Evolutionary conservation across 2,797 vertebrate genomes (phyloP).

Genomic region (Galaxias olidus): DNA sequence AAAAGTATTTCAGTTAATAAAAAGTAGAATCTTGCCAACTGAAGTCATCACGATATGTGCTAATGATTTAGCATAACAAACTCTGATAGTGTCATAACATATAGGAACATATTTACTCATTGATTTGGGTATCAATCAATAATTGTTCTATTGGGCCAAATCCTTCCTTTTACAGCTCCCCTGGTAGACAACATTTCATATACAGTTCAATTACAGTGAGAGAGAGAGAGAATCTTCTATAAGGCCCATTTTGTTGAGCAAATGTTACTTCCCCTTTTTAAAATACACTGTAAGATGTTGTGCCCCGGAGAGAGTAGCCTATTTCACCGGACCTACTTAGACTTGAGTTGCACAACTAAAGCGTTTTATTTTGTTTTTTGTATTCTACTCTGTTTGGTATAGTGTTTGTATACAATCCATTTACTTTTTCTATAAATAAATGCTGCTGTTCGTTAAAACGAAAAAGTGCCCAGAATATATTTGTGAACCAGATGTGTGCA

Average conservation of each 20-base stretch:
- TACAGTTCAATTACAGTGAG: constrained; percentile 60
- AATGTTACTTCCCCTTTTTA: constrained; percentile 47
- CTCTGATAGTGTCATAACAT: too few relatives aligned
- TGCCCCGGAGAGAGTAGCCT: constrained; percentile 68
- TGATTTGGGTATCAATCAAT: constrained; percentile 51
- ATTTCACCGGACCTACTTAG: constrained; percentile 66
- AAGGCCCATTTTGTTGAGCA: constrained; percentile 57
- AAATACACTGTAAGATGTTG: constrained; percentile 67
- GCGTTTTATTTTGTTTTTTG: constrained; percentile 42
- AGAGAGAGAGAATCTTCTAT: constrained; percentile 53
- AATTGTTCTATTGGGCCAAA: constrained; percentile 66
- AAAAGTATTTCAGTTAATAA: too few relatives aligned
- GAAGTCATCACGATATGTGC: constrained; percentile 8
- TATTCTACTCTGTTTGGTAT: neutral
- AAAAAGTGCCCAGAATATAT: constrained; percentile 77
- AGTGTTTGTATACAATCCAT: constrained; percentile 23
- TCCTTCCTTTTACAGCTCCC: constrained; percentile 58
- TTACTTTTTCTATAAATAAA: constrained; percentile 66
- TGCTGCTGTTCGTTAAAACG: constrained; percentile 76
- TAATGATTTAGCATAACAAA: too few relatives aligned
- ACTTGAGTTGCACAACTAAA: constrained; percentile 71
- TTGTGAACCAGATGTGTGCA: constrained; percentile 75
- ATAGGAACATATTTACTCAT: constrained; percentile 33
- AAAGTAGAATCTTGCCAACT: too few relatives aligned
- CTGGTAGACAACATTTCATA: constrained; percentile 58